Conservation (phyloP, 2,888 invertebrate species). For the Orthonychiurus folsomi region DNA sequence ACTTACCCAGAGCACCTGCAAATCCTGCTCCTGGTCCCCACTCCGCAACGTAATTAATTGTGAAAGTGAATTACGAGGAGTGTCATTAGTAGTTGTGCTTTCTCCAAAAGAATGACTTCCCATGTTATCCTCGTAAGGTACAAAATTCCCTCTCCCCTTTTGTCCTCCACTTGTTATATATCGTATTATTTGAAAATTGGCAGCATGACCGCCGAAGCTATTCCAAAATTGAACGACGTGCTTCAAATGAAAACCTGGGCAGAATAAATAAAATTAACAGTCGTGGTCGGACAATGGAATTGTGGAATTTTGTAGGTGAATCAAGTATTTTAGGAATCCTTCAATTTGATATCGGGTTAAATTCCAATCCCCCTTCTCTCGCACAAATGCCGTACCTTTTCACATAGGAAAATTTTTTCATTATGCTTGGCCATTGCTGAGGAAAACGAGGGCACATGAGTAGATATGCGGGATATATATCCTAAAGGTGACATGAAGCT, state of each 20-base stretch:
- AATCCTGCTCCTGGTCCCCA: background rate
- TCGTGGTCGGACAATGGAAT: background rate
- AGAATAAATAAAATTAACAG: background rate
- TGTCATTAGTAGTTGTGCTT: background rate
- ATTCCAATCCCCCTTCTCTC: background rate
- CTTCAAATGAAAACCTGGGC: background rate
- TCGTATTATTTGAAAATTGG: no score
- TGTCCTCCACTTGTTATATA: no score
- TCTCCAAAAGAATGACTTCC: background rate
- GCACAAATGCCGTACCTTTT: background rate
- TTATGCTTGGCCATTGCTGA: no score
- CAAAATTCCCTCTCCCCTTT: no score
- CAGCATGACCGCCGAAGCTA: background rate
- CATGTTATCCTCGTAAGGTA: no score
- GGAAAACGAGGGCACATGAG: background rate
- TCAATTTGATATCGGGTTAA: background rate
- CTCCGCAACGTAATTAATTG: background rate
- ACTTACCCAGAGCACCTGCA: background rate
- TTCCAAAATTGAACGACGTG: background rate
- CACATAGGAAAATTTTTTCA: no score
- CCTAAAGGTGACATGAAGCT: background rate
- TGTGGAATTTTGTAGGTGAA: background rate
- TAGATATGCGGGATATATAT: background rate
- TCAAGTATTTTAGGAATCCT: background rate
- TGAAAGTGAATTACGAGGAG: background rate